Base-by-base conservation (phyloP, 1,140 invertebrate species). In the Stratiolaelaps scimitus region DNA sequence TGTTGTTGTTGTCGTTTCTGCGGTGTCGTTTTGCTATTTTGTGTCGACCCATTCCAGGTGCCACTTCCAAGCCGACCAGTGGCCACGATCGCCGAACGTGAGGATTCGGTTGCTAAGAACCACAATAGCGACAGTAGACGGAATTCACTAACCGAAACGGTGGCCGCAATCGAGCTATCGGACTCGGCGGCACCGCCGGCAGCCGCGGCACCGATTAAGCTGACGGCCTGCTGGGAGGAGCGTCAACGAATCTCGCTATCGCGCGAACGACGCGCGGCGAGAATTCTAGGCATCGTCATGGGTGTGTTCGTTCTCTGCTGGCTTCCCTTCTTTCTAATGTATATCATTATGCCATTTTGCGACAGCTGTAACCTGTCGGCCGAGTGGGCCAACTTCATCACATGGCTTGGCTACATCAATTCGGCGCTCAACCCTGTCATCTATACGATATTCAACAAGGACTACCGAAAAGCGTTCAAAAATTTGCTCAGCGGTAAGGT, bases 351-450 rank as follows among this genome's bases (percentile, higher is more conserved):
- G 65, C 88, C 89, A 0, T 92, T 91, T 73, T 93, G 89, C 74
- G 76, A 81, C 1, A 79, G 78, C 48, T 89, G 87, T 73, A 73
- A 73, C n/a, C 85, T 85, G 73, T 84, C 87, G 15, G 81, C 83
- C 44, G 83, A 84, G 71, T 78, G 91, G 65, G 84, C 86, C 46
- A 89, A 90, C 74, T 88, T 92, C 72, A 89, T 92, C 70, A 92
- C 89, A 30, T 98, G 94, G 94, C 81, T 98, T 44, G 94, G 94
- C 26, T 98, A 98, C 75, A 84, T 95, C 67, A 98, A 98, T 77
- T 95, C 91, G 26, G 88, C 88, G n/a, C 80, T 96, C 13, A 97
- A 97, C 77, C 93, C 93, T 13, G 82, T 96, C 70, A 96, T 97
- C 70, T 98, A 97, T 76, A 95, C 92, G 20, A 94, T 95, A 74